These are phyloP conservation scores for Potamarius usumacintae DNA, from an alignment of 2,113 vertebrate genomes.

Conservation along the genomic window DNA sequence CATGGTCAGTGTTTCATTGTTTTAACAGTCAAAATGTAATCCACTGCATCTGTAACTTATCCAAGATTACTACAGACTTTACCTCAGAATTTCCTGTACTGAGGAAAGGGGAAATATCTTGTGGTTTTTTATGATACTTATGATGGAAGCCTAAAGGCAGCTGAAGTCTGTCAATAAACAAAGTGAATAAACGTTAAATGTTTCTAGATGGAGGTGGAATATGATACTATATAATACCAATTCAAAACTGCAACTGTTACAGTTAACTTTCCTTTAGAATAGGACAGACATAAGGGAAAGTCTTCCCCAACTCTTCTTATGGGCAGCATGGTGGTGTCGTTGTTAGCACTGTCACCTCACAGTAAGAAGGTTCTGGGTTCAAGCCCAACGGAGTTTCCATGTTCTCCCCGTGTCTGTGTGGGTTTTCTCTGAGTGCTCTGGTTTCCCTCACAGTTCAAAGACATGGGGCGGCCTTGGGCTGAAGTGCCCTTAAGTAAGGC, in stretches of 20 bases:
- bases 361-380: too few species aligned
- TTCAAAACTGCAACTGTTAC: not conserved
- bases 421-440: too few species aligned
- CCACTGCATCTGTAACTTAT: not conserved
- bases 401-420: too few species aligned
- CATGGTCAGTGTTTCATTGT: not conserved
- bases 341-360: too few species aligned
- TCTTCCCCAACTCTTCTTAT: not conserved
- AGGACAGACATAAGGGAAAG: not conserved
- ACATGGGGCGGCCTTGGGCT: too few species aligned
- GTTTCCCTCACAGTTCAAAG: too few species aligned
- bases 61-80: not conserved
- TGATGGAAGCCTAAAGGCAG: not conserved
- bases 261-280: not conserved
- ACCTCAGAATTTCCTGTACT: not conserved
- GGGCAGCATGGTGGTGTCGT: too few species aligned
- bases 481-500: too few species aligned
- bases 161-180: not conserved
- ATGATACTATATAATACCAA: not conserved
- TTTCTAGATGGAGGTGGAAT: not conserved
- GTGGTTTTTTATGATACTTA: not conserved
- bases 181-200: not conserved
- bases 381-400: too few species aligned
- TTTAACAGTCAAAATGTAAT: not conserved
- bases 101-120: not conserved